Evolutionary conservation across 2,113 vertebrate species (phyloP), one percentile per base, ranked within the genome.

Genomic region (Canis aureus): DNA sequence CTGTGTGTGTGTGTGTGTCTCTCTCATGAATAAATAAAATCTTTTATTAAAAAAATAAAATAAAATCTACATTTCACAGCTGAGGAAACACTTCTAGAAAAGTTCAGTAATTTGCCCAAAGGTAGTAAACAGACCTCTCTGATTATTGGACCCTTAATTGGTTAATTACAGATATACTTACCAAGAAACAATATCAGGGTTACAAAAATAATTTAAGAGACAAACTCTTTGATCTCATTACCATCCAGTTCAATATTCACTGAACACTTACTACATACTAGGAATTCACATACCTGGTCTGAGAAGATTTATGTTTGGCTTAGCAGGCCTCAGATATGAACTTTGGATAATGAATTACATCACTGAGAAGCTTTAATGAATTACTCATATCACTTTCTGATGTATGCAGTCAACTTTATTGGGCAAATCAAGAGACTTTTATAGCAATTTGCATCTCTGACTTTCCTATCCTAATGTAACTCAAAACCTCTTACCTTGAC

Each of bases 401-500:
- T 80, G 62, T 49, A 88, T 43, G 60, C 29, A 92, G 32, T 81
- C 23, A 62, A 0, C 19, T 83, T 32, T 95, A 88, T 53, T 32
- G 69, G 20, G 8, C 13, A 51, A 93, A 55, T 62, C 12, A 29
- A 71, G 22, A 94, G 60, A 8, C n/a, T 74, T 94, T 80, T 32
- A 90, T 2, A 85, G 43, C 19, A 62, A 81, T 38, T 64, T 53
- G 69, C 1, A 93, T 3, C n/a, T 87, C 88, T 95, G 53, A 97
- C 53, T 87, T 94, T 43, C 91, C 59, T 91, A 89, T 81, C 9
- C 29, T 79, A 89, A 89, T 35, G 8, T n/a, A 73, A 87, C 5
- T 84, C 49, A 74, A 20, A 96, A 59, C 8, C 12, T 49, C 97
- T 98, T 97, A 98, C 97, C 98, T 98, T 97, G 87, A 96, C 94